These are phyloP conservation scores for Xyrichtys novacula DNA, from an alignment of 2,797 vertebrate species.

Conservation along the genomic window DNA sequence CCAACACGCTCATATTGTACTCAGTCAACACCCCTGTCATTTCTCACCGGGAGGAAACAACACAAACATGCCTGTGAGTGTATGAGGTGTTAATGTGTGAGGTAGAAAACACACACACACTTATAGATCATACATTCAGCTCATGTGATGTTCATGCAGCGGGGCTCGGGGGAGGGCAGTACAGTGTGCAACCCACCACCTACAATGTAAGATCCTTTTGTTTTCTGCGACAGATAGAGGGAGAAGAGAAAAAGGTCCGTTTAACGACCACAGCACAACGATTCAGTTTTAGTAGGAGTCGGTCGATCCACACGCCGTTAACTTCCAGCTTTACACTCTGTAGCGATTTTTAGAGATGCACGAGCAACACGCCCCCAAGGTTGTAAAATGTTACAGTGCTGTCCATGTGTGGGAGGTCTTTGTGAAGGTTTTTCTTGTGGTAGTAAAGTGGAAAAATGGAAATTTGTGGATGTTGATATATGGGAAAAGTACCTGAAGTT, in stretches of 20 bases:
- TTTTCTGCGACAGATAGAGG: slow-evolving; percentile 70
- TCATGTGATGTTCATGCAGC: slow-evolving; percentile 49
- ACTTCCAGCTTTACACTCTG: slow-evolving; percentile 12
- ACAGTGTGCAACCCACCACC: slow-evolving; percentile 78
- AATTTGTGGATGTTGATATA: not conserved
- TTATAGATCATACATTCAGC: not conserved
- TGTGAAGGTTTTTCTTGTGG: not conserved
- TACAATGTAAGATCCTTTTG: slow-evolving; percentile 86
- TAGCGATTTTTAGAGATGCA: slow-evolving; percentile 5
- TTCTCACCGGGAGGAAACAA: slow-evolving; percentile 4
- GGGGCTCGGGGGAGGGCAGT: slow-evolving; percentile 34
- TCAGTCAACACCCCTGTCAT: slow-evolving; percentile 27
- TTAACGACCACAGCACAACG: slow-evolving; percentile 42
- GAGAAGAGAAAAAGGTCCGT: slow-evolving; percentile 52
- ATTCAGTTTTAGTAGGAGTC: slow-evolving; percentile 15
- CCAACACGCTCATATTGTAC: slow-evolving; percentile 26
- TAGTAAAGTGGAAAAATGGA: not conserved
- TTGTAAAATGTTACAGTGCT: not conserved
- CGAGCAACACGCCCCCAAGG: slow-evolving; percentile 1
- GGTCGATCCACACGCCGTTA: slow-evolving; percentile 21
- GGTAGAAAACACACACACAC: slow-evolving; percentile 10
- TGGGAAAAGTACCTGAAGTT: not conserved
- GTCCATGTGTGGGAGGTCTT: not conserved
- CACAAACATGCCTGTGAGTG: slow-evolving; percentile 45
- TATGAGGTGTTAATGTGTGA: slow-evolving; percentile 17